Base-by-base conservation (phyloP, 2,888 invertebrate genomes). In the Ischnus inquisitorius region DNA sequence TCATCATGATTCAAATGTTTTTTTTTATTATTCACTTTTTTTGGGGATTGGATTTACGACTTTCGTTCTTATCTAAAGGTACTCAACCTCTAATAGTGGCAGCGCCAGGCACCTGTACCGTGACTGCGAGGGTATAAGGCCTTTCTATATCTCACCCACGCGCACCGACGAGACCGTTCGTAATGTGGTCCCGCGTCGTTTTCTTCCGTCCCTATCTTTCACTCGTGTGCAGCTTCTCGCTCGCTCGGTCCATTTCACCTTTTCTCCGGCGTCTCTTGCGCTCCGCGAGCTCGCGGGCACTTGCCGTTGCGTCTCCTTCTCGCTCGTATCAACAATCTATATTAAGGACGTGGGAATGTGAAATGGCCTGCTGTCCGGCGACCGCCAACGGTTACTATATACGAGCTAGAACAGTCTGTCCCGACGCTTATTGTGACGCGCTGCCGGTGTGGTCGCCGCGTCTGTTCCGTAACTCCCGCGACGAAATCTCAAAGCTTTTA, bases 271-370 rank as follows among this genome's bases (percentile, higher is more conserved):
- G 16, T 48, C 72, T 76, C 75, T 60, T 79, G 25, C 65, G 48
- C 41, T 62, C 69, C 64, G 28, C 77, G 62, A 60, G 57, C 67
- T 72, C 81, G 46, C 65, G 81, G 81, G 54, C 71, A 39, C 54
- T 67, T 43, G 41, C 72, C 39, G 39, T 46, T 51, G 75, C 79
- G 74, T 87, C 83, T 83, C 84, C 72, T 82, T 86, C 87, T 72
- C 85, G 84, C 88, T 87, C 88, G 86, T 90, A 91, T 90, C 90
- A 90, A 89, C 88, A 90, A 91, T 91, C 91, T 91, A 90, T 91
- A 91, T 91, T 91, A 91, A 91, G 91, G 90, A 91, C 91, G 91
- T 91, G 91, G 91, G 91, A 91, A 91, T 91, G 91, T 91, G 91
- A 91, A 91, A 91, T 90, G 91, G 87, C 88, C 88, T 88, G 89